Evolutionary conservation across 2,113 vertebrate genomes (phyloP).

Genomic region (Daboia siamensis): DNA sequence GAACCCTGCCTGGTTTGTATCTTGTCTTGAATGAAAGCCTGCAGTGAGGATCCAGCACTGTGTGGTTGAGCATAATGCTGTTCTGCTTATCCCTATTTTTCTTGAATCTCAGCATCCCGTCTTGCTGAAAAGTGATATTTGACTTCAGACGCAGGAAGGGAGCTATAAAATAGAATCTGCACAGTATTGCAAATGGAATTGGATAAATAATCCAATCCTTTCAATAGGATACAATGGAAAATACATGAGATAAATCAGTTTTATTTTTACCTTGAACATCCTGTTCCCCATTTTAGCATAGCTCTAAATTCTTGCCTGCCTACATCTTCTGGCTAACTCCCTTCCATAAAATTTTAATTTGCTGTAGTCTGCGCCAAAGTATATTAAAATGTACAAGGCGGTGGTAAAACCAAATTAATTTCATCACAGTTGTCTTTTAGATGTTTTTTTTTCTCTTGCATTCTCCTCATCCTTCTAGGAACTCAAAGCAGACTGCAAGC

Average conservation of each 20-base stretch:
- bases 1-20: neutral
- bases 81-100: neutral
- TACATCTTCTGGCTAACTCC: neutral
- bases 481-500: neutral
- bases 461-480: neutral
- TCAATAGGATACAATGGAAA: neutral
- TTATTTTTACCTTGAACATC: neutral
- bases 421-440: neutral
- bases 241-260: neutral
- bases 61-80: neutral
- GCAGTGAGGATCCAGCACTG: neutral
- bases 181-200: neutral
- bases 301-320: neutral
- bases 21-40: neutral
- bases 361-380: neutral
- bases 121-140: neutral
- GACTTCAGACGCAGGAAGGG: neutral
- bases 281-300: neutral
- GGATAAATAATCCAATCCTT: neutral
- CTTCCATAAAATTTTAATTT: neutral
- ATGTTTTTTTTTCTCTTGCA: neutral
- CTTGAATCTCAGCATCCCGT: neutral
- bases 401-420: neutral
- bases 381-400: neutral
- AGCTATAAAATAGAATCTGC: neutral